Evolutionary conservation across 2,113 vertebrate species (phyloP).

Genomic region (Oncorhynchus tshawytscha): DNA sequence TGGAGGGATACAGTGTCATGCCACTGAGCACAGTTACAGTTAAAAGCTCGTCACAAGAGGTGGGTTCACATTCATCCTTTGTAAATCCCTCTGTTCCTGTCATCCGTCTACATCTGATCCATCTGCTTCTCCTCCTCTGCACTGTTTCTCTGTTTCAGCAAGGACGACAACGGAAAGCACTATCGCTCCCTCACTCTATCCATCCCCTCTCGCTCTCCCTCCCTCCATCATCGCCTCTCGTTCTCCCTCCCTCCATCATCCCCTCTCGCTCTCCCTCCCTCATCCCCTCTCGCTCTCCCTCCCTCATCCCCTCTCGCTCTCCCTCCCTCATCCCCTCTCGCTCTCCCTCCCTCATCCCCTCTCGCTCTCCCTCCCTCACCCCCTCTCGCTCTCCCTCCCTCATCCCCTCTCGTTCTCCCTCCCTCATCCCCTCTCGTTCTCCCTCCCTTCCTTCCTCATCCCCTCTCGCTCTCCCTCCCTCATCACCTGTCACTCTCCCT

Average conservation of each 20-base stretch:
- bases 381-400: not conserved
- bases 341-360: too few species aligned
- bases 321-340: too few species aligned
- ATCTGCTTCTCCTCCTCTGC: conserved; percentile 69
- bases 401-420: too few species aligned
- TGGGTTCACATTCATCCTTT: conserved; percentile 56
- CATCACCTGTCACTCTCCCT: not conserved
- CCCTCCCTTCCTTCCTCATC: conserved; percentile 17
- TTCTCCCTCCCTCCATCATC: too few species aligned
- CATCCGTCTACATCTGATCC: conserved; percentile 53
- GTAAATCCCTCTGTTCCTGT: conserved; percentile 59
- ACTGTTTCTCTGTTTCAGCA: conserved; percentile 43
- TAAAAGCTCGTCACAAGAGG: conserved; percentile 63
- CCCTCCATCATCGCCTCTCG: too few species aligned
- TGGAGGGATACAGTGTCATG: too few species aligned
- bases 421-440: too few species aligned
- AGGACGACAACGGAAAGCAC: conserved; percentile 67
- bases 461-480: not conserved
- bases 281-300: too few species aligned
- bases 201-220: too few species aligned
- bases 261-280: too few species aligned
- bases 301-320: too few species aligned
- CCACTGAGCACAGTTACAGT: conserved; percentile 49
- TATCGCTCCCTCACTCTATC: too few species aligned
- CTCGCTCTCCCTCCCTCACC: conserved; percentile 3